Conservation (phyloP, 2,888 invertebrate genomes). For the Agrotis ipsilon region DNA sequence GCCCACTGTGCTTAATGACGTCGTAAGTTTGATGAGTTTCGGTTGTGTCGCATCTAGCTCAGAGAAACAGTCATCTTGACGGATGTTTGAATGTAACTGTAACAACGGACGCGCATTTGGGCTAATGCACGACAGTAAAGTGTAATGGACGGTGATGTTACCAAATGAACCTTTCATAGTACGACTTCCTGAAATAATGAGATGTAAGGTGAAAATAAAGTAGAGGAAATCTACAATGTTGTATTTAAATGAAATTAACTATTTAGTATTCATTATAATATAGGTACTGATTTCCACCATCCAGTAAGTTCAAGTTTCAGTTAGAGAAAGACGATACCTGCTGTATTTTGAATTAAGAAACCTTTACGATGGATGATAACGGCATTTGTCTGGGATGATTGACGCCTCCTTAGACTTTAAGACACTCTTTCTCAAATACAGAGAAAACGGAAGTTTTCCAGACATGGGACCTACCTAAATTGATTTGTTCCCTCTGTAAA, state of each 20-base stretch:
- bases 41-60: constrained; percentile 29
- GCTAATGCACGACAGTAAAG: constrained; percentile 69
- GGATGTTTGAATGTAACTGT: constrained; percentile 56
- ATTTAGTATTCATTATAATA: too few species aligned
- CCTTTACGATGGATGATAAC: too few species aligned
- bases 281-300: background rate
- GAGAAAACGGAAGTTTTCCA: too few species aligned
- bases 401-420: too few species aligned
- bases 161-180: constrained; percentile 45
- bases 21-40: constrained; percentile 38
- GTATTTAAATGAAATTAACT: background rate
- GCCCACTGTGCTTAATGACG: constrained; percentile 32
- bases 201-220: constrained; percentile 25
- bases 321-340: background rate
- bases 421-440: too few species aligned
- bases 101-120: constrained; percentile 72
- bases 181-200: constrained; percentile 51
- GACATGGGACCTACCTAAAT: too few species aligned
- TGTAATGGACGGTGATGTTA: constrained; percentile 67
- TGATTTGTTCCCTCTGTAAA: too few species aligned
- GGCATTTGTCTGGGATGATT: too few species aligned
- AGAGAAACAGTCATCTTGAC: constrained; percentile 36
- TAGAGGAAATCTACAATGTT: background rate
- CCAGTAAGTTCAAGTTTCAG: background rate
- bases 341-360: background rate